phyloP scores from a whole-genome alignment of 1,140 invertebrate species.

The Drosophila pallidifrons region DNA sequence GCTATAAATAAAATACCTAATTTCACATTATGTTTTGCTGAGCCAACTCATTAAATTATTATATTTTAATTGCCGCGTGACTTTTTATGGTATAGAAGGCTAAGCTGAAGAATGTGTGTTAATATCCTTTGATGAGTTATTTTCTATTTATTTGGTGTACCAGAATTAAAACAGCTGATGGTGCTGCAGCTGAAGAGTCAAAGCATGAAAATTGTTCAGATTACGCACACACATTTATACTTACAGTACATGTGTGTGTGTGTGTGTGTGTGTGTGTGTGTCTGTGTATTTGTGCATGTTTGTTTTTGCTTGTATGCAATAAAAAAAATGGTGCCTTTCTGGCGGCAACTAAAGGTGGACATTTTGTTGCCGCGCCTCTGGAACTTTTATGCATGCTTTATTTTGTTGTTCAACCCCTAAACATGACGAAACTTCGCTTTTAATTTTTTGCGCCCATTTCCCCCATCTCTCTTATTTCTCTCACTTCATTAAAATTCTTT shows the following conservation, averaged over 20 bases:
- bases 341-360: conserved; percentile 6
- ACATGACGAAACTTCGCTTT: conserved; percentile 50
- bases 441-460: conserved; percentile 45
- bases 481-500: conserved; percentile 48
- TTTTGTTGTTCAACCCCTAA: conserved; percentile 67
- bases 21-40: background rate
- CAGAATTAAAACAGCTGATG: conserved; percentile 24
- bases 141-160: background rate
- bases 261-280: background rate
- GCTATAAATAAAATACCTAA: background rate
- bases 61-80: too few species aligned
- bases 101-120: background rate
- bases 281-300: background rate
- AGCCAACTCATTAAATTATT: too few species aligned
- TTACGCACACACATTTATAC: conserved; percentile 10
- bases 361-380: conserved; percentile 10
- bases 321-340: conserved; percentile 13
- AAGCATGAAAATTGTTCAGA: conserved; percentile 12
- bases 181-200: conserved; percentile 22
- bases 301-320: conserved; percentile 4
- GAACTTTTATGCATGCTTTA: background rate
- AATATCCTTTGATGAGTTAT: background rate
- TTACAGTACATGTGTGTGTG: background rate
- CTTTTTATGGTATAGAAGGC: too few species aligned
- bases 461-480: conserved; percentile 2